Evolutionary conservation across 2,797 vertebrate species (phyloP).

Genomic region (Oreortyx pictus): DNA sequence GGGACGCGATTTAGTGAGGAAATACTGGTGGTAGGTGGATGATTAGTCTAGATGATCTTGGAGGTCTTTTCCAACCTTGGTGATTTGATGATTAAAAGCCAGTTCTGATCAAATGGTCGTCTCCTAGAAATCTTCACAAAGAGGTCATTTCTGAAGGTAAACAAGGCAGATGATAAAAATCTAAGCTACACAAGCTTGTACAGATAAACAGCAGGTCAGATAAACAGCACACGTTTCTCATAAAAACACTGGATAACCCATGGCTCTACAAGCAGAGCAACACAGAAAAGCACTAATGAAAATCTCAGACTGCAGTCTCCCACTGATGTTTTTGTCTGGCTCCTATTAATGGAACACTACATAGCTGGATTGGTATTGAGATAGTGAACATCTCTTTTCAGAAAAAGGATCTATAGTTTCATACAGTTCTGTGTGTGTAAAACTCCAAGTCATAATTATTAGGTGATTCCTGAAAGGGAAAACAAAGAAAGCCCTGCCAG

Average conservation of each 20-base stretch:
- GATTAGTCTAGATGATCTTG: too few species aligned
- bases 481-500: constrained; percentile 8
- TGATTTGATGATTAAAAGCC: neutral
- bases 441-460: constrained; percentile 4
- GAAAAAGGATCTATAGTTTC: neutral
- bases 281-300: neutral
- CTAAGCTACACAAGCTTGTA: neutral
- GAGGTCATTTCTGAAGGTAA: neutral
- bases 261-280: neutral
- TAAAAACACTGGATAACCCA: neutral
- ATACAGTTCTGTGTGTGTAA: constrained; percentile 11
- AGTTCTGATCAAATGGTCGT: neutral
- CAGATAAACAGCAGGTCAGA: neutral
- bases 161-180: neutral
- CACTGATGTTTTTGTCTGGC: neutral
- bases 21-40: too few species aligned
- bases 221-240: neutral
- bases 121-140: neutral
- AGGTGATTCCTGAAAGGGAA: neutral
- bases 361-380: neutral
- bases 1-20: too few species aligned
- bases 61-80: too few species aligned
- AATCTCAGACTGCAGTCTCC: neutral
- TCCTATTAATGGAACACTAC: neutral
- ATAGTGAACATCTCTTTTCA: neutral